Conservation (phyloP, 2,113 vertebrate genomes). For the Phalacrocorax aristotelis region DNA sequence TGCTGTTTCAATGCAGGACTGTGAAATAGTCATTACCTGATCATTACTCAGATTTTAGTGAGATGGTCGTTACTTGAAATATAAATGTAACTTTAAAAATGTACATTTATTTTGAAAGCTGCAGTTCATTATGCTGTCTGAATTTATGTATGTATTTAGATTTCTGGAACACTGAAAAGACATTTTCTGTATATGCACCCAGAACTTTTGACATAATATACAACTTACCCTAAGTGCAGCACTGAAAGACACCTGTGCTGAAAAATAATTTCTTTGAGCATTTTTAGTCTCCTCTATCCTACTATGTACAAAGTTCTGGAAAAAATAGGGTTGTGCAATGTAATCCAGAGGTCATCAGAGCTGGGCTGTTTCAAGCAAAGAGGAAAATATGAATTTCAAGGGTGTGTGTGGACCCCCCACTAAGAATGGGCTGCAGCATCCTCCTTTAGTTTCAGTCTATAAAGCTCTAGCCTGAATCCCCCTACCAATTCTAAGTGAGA, state of each 20-base stretch:
- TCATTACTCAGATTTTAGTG: neutral
- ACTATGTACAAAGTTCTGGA: neutral
- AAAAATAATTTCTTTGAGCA: neutral
- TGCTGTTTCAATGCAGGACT: neutral
- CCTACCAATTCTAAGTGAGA: neutral
- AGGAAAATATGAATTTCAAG: neutral
- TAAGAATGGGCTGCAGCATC: neutral
- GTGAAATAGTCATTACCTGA: neutral
- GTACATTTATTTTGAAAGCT: neutral
- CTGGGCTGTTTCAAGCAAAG: neutral
- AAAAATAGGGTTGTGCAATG: neutral
- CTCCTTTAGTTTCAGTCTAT: neutral
- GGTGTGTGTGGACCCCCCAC: fast-evolving
- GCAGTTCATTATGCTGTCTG: neutral
- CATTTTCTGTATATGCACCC: neutral
- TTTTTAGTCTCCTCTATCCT: neutral
- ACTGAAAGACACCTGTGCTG: neutral
- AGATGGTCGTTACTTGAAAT: neutral
- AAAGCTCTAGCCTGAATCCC: neutral
- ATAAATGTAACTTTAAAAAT: neutral
- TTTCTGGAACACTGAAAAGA: neutral
- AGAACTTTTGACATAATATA: neutral
- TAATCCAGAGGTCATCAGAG: neutral
- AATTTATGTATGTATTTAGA: neutral
- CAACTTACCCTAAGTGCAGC: neutral